Base-by-base conservation (phyloP, 1,140 invertebrate genomes). In the Berghia stephanieae region DNA sequence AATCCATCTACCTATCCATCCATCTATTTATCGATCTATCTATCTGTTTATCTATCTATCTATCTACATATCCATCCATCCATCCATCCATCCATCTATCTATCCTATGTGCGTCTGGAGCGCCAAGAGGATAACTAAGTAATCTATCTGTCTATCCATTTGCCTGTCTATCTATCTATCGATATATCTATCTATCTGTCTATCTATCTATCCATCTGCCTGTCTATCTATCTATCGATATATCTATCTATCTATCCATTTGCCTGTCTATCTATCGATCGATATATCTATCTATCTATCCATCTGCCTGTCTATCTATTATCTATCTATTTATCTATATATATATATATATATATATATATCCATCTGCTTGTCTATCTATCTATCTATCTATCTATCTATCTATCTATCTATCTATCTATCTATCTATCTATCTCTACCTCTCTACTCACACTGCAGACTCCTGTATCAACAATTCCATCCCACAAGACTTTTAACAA, bases 151-250 rank as follows among this genome's bases (percentile, higher is more conserved):
- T 38, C 31, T 21, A 21, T 55, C 21, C 31, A 42, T 52, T 63
- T 44, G 24, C 34, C 21, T 76, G 16, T 18, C 42, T 24, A 6
- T 43, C 38, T 0, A n/a, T 69, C 27, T 63, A 10, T 63, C 57
- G 13, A 10, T 21, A 44, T 44, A n/a, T 71, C 69, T 21, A 27
- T 42, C 38, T 44, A n/a, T 27, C 69, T 71, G 40, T 73, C 71
- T 73, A 57, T 67, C 75, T 68, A n/a, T 46, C 73, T 63, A 31
- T 52, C 75, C 31, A 42, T 52, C 40, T 76, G 34, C 31, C 60
- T 24, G 10, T 34, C 31, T 4, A 40, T 68, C 27, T 34, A 5
- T 73, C 43, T 34, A 27, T 52, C 42, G 18, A 27, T 31, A 13
- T 55, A 13, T 73, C 44, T 55, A 21, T 55, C n/a, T 49, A 13